These are phyloP conservation scores for Erannis defoliaria DNA, from an alignment of 2,888 invertebrate genomes.

Conservation along the genomic window DNA sequence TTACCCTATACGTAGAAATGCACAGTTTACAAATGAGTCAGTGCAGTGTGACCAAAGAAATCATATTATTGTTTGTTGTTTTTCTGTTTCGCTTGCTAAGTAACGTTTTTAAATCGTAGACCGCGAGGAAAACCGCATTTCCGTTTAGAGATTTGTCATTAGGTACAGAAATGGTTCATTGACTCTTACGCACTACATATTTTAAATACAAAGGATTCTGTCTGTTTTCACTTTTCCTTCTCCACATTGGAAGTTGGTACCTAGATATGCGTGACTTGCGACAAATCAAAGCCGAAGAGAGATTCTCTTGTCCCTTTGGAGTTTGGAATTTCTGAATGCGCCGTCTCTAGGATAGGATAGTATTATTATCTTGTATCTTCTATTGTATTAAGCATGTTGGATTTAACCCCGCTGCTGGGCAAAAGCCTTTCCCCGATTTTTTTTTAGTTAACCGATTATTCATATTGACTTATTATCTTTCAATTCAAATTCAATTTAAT, in stretches of 20 bases:
- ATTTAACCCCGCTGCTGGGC: too few relatives aligned
- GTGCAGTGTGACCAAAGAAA: constrained; percentile 45
- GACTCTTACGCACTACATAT: constrained; percentile 3
- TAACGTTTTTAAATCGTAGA: constrained; percentile 35
- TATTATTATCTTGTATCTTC: not conserved
- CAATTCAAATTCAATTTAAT: too few relatives aligned
- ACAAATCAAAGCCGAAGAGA: not conserved
- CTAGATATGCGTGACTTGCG: too few relatives aligned
- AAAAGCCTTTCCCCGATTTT: too few relatives aligned
- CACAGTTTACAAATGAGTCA: constrained; percentile 64
- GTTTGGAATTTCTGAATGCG: not conserved
- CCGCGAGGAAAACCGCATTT: constrained; percentile 34
- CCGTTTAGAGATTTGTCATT: constrained; percentile 23
- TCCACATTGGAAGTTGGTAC: not conserved
- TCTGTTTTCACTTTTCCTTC: not conserved
- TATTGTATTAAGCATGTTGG: too few relatives aligned
- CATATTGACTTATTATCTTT: too few relatives aligned
- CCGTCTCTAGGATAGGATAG: not conserved
- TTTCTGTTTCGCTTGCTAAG: constrained; percentile 32
- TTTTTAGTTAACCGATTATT: too few relatives aligned
- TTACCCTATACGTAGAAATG: constrained; percentile 61
- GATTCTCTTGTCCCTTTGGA: too few relatives aligned
- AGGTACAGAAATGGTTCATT: constrained; percentile 14
- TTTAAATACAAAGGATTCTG: not conserved
- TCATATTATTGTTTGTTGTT: constrained; percentile 38